Evolutionary conservation across 1,140 invertebrate species (phyloP), one percentile per base, ranked within the genome.

Genomic region (Sipha flava): DNA sequence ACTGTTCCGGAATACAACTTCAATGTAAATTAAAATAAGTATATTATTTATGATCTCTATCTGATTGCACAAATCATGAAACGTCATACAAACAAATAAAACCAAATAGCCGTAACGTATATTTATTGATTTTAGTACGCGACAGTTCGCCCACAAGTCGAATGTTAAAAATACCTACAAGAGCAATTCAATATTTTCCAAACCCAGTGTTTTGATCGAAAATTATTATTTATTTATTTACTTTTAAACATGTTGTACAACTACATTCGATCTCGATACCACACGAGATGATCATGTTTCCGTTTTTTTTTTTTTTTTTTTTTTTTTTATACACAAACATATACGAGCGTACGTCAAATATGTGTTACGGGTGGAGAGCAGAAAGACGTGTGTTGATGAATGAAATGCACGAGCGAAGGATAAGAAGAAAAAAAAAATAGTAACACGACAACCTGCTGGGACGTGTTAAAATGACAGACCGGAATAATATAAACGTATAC

Each of bases 371-470:
- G 12, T 26, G 47, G n/a, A n/a, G 47, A 10, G 21, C 14, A 29
- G 40, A 68, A 77, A 77, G 72, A 52, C 31, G 47, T 54, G 49
- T 10, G 72, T 43, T 54, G 72, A 77, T 77, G 72, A 77, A 77
- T 77, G 72, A 77, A 77, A 77, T 40, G 72, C 31, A 29, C 6
- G 52, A 57, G 52, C n/a, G 72, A 26, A 37, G 68, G 34, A 68
- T 43, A 68, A 72, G 68, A 37, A 31, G 6, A 26, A 21, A 57
- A 77, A 57, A 72, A 75, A 54, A 40, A 77, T 57, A 54, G 72
- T 77, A 77, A 54, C 72, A 77, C 52, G 49, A 57, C 72, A 77
- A 77, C 72, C 72, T 77, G 72, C 72, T 77, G 72, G 21, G 47
- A 77, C 72, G 72, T 57, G 72, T 77, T 77, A 77, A 77, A 77